Base-by-base conservation (phyloP, 2,113 vertebrate genomes). In the Cinclus mexicanus region DNA sequence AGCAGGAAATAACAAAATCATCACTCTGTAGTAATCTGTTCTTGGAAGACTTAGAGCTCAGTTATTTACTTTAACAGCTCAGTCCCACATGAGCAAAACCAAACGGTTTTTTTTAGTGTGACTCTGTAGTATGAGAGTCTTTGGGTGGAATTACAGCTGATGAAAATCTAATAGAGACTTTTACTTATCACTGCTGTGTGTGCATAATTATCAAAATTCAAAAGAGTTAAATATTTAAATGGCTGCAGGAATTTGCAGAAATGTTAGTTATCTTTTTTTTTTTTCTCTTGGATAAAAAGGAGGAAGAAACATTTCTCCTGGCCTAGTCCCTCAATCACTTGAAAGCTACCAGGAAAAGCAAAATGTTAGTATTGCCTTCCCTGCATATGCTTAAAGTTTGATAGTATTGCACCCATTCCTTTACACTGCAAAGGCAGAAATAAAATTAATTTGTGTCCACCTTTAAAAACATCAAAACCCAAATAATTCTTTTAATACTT, bases 111-210 rank as follows among this genome's bases (percentile, higher is more conserved):
- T 72, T 83, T 53, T 28, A 22, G 7, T 59, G 82, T 42, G 14
- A 29, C 14, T 50, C 44, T 88, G 17, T 39, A 60, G 29, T 46
- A 52, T 0, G 1, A 87, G 49, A 68, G 24, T 60, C 39, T 56
- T 71, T 63, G 2, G 10, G 44, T 29, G 26, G 52, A 71, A 68
- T 81, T 65, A 53, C 7, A 67, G 31, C 25, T 83, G 61, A 63
- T 25, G 19, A 69, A 61, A 87, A 87, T 72, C 33, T 82, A 60
- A 69, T 23, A 31, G n/a, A 72, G n/a, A 14, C 14, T 85, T 55
- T 9, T 75, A 16, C 28, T 76, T 85, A 61, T 17, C 23, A 29
- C 24, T 78, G 18, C 5, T 0, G 0, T 29, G 10, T n/a, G 9
- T 29, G 5, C 9, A 9, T 69, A 60, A 65, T 53, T 61, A 46